Base-by-base conservation (phyloP, 1,140 invertebrate species). In the Zophobas atratus region DNA sequence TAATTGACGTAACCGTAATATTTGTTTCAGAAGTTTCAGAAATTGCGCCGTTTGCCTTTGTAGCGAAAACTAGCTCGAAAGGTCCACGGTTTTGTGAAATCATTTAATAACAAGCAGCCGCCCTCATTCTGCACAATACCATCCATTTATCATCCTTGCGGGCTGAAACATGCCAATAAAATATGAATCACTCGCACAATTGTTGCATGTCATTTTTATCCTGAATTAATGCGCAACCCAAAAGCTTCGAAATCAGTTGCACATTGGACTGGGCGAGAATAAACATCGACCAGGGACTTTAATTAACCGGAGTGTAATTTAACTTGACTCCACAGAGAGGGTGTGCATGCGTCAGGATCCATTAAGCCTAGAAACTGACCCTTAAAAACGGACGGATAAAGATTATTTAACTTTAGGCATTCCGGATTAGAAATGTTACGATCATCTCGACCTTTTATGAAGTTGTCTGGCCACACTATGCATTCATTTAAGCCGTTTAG, bases 201-300 rank as follows among this genome's bases (percentile, higher is more conserved):
- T 46, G 43, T 8, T 8, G 43, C 3, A 46, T 46, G 8, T 20
- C 43, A n/a, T 51, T 51, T 51, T 51, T 5, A 2, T 51, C 43
- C 3, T 48, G 67, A 4, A 71, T 41, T 43, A 71, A 72, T 20
- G 6, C 3, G 43, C 39, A 55, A 74, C 1, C 8, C 43, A 56
- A 74, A 55, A 74, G 71, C 53, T 56, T 56, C 38, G 71, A 74
- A 74, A 74, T 74, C 71, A 55, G 71, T 55, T 51, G 36, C 71
- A 74, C 71, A 39, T 34, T 36, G 71, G 49, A 75, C 36, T 75
- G 36, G 73, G 57, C 75, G 53, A 67, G 36, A 53, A 71, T 77
- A 77, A 77, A 77, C 75, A 77, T 77, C 75, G 75, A 77, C 75
- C 51, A 71, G 75, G 75, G 75, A 77, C 75, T 77, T 77, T 77